phyloP scores from a whole-genome alignment of 2,888 invertebrate species.

The Nasonovia ribisnigri region DNA sequence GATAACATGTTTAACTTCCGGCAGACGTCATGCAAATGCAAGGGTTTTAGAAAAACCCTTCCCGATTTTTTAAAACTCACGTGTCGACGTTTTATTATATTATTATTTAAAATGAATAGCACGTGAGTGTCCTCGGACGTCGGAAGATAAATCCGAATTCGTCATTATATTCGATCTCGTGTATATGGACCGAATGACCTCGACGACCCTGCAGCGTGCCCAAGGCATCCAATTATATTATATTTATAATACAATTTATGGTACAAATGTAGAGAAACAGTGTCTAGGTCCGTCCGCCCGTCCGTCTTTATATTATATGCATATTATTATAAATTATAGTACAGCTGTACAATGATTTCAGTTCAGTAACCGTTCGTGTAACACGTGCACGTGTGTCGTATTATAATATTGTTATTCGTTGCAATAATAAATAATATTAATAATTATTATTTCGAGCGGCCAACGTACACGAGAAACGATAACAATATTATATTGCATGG shows the following conservation, averaged over 20 bases:
- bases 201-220: not conserved
- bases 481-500: not conserved
- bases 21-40: not conserved
- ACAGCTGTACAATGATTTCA: not conserved
- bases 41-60: not conserved
- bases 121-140: not conserved
- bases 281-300: not conserved
- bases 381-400: not conserved
- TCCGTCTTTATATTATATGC: not conserved
- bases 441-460: too few species aligned
- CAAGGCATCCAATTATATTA: not conserved
- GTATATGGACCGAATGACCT: not conserved
- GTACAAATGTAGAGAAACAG: not conserved
- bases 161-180: not conserved
- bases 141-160: not conserved
- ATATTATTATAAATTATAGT: not conserved
- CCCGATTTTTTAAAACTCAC: not conserved
- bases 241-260: not conserved
- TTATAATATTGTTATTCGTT: not conserved
- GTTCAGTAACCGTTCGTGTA: constrained; percentile 11
- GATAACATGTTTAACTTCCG: not conserved
- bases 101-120: not conserved
- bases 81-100: not conserved
- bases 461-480: not conserved
- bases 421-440: not conserved